Percentiles rank a stretch among this genome's conserved stretches.
Conservation (phyloP, 2,888 invertebrate genomes). For the Dichetophora obliterata region DNA sequence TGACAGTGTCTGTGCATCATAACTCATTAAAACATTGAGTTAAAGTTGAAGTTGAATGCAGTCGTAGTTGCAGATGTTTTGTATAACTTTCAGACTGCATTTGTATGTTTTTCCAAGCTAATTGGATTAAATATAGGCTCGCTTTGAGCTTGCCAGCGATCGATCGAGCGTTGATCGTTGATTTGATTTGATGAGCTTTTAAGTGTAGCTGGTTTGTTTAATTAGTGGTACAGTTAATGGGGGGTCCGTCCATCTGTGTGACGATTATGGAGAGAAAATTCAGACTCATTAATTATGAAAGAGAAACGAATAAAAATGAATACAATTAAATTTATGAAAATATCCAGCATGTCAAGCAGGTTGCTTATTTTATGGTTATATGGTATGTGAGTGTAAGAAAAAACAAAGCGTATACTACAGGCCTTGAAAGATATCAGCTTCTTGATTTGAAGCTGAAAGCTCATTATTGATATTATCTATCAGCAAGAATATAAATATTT, state of each 20-base stretch:
- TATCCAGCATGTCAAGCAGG: no score
- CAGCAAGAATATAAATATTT: no score
- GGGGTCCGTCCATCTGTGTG: not conserved
- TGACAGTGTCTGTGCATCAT: constrained; percentile 59
- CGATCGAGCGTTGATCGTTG: not conserved
- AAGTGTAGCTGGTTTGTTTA: not conserved
- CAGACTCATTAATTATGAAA: no score
- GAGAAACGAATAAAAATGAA: no score
- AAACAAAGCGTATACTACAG: no score
- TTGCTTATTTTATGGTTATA: no score
- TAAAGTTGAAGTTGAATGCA: constrained; percentile 44
- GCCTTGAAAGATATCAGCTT: no score
- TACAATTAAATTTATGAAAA: no score
- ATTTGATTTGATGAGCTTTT: not conserved
- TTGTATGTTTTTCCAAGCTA: constrained; percentile 45
- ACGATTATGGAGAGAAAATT: no score
- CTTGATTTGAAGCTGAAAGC: no score
- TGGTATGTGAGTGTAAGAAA: no score
- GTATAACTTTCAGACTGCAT: constrained; percentile 55
- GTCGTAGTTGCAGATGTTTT: constrained; percentile 50
- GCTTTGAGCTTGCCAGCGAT: not conserved
- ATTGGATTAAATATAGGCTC: constrained; percentile 59
- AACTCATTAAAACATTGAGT: constrained; percentile 64
- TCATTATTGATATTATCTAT: no score
- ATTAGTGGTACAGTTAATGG: constrained; percentile 9